Percentiles rank a stretch among this genome's conserved stretches.
These are phyloP conservation scores for Idaea dimidiata DNA, from an alignment of 2,888 invertebrate species.

Conservation along the genomic window DNA sequence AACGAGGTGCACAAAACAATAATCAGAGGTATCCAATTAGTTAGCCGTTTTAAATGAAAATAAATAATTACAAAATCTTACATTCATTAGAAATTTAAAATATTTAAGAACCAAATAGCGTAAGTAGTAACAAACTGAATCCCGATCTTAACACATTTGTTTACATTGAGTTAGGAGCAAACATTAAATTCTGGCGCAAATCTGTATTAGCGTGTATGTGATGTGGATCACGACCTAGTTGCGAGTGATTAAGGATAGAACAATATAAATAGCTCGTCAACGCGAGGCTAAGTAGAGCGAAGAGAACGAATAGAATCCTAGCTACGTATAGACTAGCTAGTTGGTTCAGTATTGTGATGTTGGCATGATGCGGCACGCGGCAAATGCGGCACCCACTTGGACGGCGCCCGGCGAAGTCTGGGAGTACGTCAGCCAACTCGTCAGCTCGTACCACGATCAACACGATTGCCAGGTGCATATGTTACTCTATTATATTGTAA, in stretches of 20 bases:
- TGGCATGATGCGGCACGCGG: slow-evolving; percentile 78
- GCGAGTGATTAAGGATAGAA: slow-evolving; percentile 78
- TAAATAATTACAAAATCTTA: too few species aligned
- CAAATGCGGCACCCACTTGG: slow-evolving; percentile 69
- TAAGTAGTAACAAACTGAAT: slow-evolving; percentile 23
- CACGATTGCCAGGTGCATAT: slow-evolving; percentile 70
- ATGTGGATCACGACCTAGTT: slow-evolving; percentile 78
- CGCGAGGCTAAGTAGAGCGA: slow-evolving; percentile 40
- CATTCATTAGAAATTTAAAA: too few species aligned
- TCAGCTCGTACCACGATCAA: slow-evolving; percentile 82
- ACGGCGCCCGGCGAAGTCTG: slow-evolving; percentile 82
- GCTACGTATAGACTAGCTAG: slow-evolving; percentile 11
- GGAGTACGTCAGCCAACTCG: slow-evolving; percentile 84
- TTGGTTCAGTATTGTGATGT: slow-evolving; percentile 51
- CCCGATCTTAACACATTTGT: slow-evolving; percentile 42
- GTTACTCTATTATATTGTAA: neutral
- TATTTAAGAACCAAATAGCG: slow-evolving; percentile 21
- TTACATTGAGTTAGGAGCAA: slow-evolving; percentile 49
- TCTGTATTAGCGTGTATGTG: slow-evolving; percentile 59
- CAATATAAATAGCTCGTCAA: slow-evolving; percentile 79
- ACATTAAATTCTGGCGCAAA: slow-evolving; percentile 45
- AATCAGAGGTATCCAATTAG: too few species aligned
- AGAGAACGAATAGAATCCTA: slow-evolving; percentile 33
- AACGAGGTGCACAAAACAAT: too few species aligned
- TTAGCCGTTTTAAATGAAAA: too few species aligned